These are phyloP conservation scores for Indicator indicator DNA, from an alignment of 2,113 vertebrate genomes.

Conservation along the genomic window DNA sequence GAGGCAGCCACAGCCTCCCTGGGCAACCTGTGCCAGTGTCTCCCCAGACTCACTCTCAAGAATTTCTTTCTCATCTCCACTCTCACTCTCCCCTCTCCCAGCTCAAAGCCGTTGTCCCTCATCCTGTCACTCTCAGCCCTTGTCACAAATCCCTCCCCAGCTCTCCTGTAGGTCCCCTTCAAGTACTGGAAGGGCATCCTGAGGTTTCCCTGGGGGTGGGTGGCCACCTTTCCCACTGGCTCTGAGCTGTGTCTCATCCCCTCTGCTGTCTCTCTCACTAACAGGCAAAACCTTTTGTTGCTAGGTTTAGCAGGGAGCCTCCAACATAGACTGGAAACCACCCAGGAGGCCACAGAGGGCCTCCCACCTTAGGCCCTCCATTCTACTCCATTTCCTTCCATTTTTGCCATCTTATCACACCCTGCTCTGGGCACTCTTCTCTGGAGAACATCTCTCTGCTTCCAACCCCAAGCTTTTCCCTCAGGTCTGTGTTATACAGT, in stretches of 20 bases:
- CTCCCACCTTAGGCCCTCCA: neutral
- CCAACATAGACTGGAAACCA: neutral
- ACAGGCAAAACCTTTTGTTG: neutral
- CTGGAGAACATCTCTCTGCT: neutral
- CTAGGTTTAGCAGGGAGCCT: neutral
- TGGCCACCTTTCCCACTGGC: neutral
- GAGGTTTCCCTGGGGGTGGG: too few species aligned
- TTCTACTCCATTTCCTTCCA: neutral
- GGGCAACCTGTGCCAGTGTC: too few species aligned
- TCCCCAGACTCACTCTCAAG: too few species aligned
- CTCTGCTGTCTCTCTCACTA: neutral
- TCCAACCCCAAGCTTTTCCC: neutral
- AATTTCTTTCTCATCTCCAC: too few species aligned
- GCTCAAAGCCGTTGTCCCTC: too few species aligned
- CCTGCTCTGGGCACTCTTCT: neutral
- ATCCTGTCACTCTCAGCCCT: too few species aligned
- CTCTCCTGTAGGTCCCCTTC: too few species aligned
- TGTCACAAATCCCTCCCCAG: too few species aligned
- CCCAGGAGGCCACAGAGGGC: neutral
- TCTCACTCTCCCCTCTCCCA: too few species aligned
- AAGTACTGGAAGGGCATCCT: too few species aligned
- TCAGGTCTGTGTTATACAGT: neutral
- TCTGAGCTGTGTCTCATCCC: neutral
- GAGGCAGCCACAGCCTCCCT: too few species aligned
- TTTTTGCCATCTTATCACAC: neutral